phyloP scores from a whole-genome alignment of 2,113 vertebrate species.

The Martes martes region DNA sequence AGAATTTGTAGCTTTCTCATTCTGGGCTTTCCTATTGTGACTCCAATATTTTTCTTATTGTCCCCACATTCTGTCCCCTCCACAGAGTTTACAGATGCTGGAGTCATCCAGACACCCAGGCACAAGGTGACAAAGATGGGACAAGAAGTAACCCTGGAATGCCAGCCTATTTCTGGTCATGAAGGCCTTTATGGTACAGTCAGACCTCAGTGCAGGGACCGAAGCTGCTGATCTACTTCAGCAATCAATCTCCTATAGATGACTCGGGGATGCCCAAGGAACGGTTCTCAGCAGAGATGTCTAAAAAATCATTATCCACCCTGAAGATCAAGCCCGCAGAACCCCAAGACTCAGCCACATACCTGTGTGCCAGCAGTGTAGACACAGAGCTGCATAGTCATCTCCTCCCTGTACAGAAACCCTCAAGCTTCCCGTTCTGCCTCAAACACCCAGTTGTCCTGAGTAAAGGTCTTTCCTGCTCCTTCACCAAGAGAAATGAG shows the following conservation, averaged over 20 bases:
- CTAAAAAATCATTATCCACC: accelerated
- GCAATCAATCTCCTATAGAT: accelerated
- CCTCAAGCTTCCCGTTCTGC: neutral
- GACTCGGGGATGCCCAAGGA: neutral
- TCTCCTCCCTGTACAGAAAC: neutral
- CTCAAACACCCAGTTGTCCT: too few relatives aligned
- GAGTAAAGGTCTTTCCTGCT: neutral
- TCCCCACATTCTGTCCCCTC: neutral
- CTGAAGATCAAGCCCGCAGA: conserved; percentile 40
- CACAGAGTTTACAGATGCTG: neutral
- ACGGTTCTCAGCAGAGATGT: neutral
- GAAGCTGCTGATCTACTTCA: neutral
- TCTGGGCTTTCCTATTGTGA: neutral
- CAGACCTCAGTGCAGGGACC: neutral
- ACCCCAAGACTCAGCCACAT: neutral
- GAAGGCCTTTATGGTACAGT: neutral
- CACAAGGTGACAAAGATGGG: neutral
- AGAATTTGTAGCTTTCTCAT: neutral
- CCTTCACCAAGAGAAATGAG: neutral
- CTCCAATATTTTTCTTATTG: neutral
- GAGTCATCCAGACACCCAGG: conserved; percentile 1
- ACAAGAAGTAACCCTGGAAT: neutral
- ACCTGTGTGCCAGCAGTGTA: conserved; percentile 49
- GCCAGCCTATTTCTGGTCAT: neutral
- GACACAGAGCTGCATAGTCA: neutral